These are phyloP conservation scores for Eristalinus aeneus DNA, from an alignment of 2,888 invertebrate species.

Conservation along the genomic window DNA sequence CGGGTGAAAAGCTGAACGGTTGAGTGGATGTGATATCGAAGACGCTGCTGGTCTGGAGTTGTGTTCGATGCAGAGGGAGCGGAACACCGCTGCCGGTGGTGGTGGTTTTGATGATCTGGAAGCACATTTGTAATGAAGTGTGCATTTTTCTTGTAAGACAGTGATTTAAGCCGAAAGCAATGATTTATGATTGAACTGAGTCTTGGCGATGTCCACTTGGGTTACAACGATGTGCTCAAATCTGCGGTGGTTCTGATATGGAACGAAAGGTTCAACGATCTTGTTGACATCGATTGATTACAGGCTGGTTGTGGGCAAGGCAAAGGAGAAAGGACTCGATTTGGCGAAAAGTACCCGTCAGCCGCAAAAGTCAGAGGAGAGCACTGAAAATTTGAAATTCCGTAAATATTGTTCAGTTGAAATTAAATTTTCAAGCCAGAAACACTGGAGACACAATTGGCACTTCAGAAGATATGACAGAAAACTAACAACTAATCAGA, in stretches of 20 bases:
- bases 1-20: not conserved
- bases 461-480: too few relatives aligned
- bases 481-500: too few relatives aligned
- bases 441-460: too few relatives aligned
- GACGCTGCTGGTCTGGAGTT: not conserved
- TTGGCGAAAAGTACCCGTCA: too few relatives aligned
- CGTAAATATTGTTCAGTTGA: too few relatives aligned
- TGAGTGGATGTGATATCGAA: constrained; percentile 44
- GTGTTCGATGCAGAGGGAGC: too few relatives aligned
- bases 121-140: constrained; percentile 69
- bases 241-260: not conserved
- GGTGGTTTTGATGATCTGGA: constrained; percentile 46
- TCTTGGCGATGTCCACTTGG: constrained; percentile 13
- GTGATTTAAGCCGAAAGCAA: constrained; percentile 60
- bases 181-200: constrained; percentile 43
- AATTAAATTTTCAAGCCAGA: too few relatives aligned
- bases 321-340: not conserved
- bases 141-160: constrained; percentile 60
- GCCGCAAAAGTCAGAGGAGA: too few relatives aligned
- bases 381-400: too few relatives aligned
- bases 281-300: not conserved
- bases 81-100: not conserved
- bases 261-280: constrained; percentile 49
- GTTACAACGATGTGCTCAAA: not conserved
- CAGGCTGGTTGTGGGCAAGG: not conserved